Evolutionary conservation across 2,113 vertebrate species (phyloP), one percentile per base, ranked within the genome.

Genomic region (Thermophis baileyi): DNA sequence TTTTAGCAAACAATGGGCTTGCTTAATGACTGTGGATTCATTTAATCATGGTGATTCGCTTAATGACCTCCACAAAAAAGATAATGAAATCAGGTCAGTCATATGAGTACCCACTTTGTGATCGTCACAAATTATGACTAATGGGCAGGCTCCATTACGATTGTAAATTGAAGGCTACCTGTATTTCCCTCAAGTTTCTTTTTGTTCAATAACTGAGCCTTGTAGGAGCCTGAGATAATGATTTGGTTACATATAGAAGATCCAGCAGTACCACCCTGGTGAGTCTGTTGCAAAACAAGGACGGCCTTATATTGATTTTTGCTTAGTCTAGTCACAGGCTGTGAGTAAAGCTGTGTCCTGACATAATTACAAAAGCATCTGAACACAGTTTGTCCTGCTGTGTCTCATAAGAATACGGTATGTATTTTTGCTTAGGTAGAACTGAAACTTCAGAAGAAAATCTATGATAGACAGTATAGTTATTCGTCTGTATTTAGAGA

Each of bases 381-480:
- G 51, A 14, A 44, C 40, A 50, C 27, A 40, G 30, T 53, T 89
- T 89, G 18, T n/a, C 46, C 16, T 51, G 57, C 46, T 51, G 44
- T 87, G 44, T 8, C 87, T 92, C 91, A 74, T 74, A 94, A 94
- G 92, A 90, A 96, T 95, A 93, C 95, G 96, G 96, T 95, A 94
- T 93, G 95, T 95, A 95, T 95, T 86, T 91, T 89, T 95, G 94
- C 92, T 96, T 94, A 93, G 93, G 93, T 95, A 95, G 57, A 96
- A 93, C 93, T 91, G 94, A 95, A 95, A 96, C 87, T 95, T 96
- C 60, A 0, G 85, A 93, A 94, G 0, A 94, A 92, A 85, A 95
- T 96, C 93, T 90, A 92, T 93, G 94, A 94, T 93, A 93, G 94
- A 91, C 88, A 54, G 93, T 92, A 1, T 46, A 54, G 90, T 95